Evolutionary conservation across 1,140 invertebrate genomes (phyloP), one percentile per base, ranked within the genome.

Genomic region (Hylyphantes graminicola): DNA sequence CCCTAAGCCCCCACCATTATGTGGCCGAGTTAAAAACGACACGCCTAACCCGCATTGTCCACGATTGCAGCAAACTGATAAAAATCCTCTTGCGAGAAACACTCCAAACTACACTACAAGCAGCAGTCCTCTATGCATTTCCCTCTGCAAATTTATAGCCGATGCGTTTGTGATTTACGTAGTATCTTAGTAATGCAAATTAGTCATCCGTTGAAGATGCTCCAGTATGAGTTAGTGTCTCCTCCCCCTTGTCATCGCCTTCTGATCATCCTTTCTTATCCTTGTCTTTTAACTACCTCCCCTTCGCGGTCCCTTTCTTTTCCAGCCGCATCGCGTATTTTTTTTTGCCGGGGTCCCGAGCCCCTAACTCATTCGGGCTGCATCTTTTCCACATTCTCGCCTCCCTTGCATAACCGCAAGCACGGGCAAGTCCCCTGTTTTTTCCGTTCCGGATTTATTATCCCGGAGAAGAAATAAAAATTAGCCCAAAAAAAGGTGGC

Each of bases 141-240:
- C 67, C 67, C 50, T 78, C 54, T 54, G 17, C 19, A 50, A 78
- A 67, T 67, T 54, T 78, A n/a, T 57, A 74, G 54, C 6, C 35
- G 76, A 67, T 67, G 48, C 35, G 76, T 9, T 80, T 53, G 78
- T 80, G 78, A 81, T 81, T 81, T 81, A 81, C 79, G 79, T 70
- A 81, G 13, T 81, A 81, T 81, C 68, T 81, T 73, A 81, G 79
- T 81, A 61, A 81, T 81, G 79, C 79, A 81, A 81, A 81, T 81
- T 81, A 80, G 77, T 80, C 67, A 80, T 70, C 51, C 51, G 65
- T 80, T 70, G 35, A 70, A 68, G 77, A 80, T 80, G 64, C 35
- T 59, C 54, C 65, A 63, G 57, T 50, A 63, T 61, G 64, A 64
- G 57, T 76, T 57, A 73, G 35, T 73, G 57, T 61, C 59, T 64